Percentiles rank a stretch among this genome's conserved stretches.
Evolutionary conservation across 2,797 vertebrate species (phyloP).

Genomic region (Pterois miles): DNA sequence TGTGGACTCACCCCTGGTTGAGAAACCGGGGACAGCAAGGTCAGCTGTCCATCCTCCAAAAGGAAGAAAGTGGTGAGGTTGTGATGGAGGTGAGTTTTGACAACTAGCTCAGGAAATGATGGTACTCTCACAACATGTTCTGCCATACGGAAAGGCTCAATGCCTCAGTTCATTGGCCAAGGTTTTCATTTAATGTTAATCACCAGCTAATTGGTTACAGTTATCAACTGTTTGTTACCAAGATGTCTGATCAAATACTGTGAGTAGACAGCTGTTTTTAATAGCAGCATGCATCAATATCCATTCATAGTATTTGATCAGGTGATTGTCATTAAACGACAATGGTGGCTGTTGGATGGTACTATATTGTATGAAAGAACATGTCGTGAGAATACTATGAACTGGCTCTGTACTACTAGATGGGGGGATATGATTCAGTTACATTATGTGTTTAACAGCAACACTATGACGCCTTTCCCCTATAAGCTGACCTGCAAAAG

Average conservation of each 20-base stretch:
- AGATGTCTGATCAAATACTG: background rate
- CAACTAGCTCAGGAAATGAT: background rate
- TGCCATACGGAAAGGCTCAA: no score
- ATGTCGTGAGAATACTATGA: background rate
- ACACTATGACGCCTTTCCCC: no score
- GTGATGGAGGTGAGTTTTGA: no score
- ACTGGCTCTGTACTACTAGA: background rate
- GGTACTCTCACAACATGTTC: no score
- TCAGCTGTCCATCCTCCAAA: no score
- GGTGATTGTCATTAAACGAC: background rate
- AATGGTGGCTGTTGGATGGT: background rate
- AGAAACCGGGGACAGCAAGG: no score
- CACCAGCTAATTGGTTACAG: background rate
- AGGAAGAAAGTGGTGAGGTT: no score
- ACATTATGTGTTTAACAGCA: no score
- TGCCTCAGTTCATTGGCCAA: background rate
- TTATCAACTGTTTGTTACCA: background rate
- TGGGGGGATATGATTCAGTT: background rate
- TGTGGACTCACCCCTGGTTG: no score
- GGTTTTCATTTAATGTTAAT: background rate
- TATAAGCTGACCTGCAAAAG: no score
- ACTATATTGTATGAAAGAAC: background rate
- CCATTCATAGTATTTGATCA: background rate
- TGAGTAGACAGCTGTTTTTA: background rate
- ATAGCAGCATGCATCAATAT: background rate